Conservation (phyloP, 2,888 invertebrate species). For the Pandemis heparana region DNA sequence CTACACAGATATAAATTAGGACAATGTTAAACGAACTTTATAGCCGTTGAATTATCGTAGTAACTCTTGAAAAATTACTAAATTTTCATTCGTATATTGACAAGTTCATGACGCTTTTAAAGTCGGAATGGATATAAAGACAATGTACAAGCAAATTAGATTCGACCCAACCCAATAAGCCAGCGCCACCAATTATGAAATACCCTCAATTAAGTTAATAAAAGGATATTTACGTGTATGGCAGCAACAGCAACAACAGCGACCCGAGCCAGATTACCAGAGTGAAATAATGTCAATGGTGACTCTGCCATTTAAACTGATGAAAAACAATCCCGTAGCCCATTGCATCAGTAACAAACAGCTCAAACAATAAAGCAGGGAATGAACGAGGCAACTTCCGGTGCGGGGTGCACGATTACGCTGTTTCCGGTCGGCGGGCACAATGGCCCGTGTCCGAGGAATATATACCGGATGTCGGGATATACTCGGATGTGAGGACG, state of each 20-base stretch:
- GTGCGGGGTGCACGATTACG: conserved; percentile 48
- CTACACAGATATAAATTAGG: too few relatives aligned
- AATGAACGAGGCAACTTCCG: conserved; percentile 52
- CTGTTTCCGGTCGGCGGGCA: conserved; percentile 47
- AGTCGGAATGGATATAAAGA: background rate
- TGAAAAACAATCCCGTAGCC: conserved; percentile 46
- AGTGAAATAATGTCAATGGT: conserved; percentile 33
- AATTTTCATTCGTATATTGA: background rate
- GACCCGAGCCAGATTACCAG: conserved; percentile 13
- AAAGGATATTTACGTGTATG: background rate
- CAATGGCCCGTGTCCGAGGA: conserved; percentile 47
- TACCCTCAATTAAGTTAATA: conserved; percentile 6
- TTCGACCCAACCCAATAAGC: background rate
- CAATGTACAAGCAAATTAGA: background rate
- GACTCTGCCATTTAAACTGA: conserved; percentile 34
- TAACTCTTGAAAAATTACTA: too few relatives aligned
- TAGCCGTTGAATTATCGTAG: too few relatives aligned
- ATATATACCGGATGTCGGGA: conserved; percentile 40
- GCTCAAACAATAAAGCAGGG: conserved; percentile 52
- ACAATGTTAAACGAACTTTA: too few relatives aligned
- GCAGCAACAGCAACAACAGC: background rate
- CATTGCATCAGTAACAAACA: conserved; percentile 48
- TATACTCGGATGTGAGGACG: conserved; percentile 36
- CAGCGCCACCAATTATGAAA: conserved; percentile 1
- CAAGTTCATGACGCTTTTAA: background rate